Conservation (phyloP, 2,888 invertebrate species). For the Amphipoea oculea region DNA sequence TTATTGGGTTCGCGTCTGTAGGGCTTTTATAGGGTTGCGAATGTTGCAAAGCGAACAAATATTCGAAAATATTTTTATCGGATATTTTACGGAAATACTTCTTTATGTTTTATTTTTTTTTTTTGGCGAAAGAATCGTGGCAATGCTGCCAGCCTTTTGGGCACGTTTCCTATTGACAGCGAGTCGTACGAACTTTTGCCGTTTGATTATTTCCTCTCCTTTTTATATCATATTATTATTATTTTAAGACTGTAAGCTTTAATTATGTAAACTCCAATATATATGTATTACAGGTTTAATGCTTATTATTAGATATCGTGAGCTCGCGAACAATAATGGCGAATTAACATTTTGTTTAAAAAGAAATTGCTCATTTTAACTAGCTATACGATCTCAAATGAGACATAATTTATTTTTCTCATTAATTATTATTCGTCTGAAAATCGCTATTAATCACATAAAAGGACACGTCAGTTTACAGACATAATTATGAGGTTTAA, state of each 20-base stretch:
- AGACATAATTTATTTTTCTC: too few species aligned
- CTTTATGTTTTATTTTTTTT: too few species aligned
- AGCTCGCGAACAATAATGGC: background rate
- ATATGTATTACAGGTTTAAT: background rate
- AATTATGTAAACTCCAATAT: too few species aligned
- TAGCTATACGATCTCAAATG: background rate
- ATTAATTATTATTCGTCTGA: too few species aligned
- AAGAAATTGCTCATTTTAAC: background rate
- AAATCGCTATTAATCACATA: background rate
- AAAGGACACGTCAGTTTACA: background rate
- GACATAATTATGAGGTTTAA: background rate
- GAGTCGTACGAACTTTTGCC: too few species aligned
- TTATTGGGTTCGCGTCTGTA: conserved; percentile 63
- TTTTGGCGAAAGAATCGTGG: too few species aligned
- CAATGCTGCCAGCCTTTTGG: too few species aligned
- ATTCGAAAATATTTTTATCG: conserved; percentile 1
- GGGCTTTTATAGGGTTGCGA: conserved; percentile 50
- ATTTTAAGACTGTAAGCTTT: too few species aligned
- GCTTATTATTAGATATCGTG: background rate
- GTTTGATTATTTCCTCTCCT: too few species aligned
- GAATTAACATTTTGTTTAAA: too few species aligned
- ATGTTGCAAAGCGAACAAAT: conserved; percentile 7
- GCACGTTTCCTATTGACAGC: too few species aligned
- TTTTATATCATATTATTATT: too few species aligned
- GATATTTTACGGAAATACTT: background rate